Evolutionary conservation across 2,888 invertebrate species (phyloP).

Genomic region (Osedax frankpressi): DNA sequence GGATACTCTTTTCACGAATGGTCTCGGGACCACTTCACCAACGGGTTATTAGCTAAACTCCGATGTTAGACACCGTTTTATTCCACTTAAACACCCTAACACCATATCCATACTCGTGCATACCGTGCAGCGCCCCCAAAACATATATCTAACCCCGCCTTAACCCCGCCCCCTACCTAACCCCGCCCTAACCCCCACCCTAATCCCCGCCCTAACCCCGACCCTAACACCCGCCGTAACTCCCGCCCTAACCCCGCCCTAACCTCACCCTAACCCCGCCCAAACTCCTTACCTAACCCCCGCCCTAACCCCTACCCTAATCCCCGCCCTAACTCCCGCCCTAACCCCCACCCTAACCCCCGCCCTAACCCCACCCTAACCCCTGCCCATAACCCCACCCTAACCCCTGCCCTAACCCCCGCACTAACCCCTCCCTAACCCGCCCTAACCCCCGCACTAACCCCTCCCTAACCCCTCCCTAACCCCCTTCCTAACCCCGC

Average conservation of each 20-base stretch:
- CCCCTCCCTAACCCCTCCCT: not conserved
- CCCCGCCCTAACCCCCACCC: no score
- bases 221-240: no score
- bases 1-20: slow-evolving; percentile 52
- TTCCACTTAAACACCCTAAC: no score
- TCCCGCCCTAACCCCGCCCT: not conserved
- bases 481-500: not conserved
- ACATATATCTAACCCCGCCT: no score
- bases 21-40: slow-evolving; percentile 30
- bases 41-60: no score
- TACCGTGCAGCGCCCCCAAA: no score
- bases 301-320: not conserved
- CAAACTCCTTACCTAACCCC: not conserved
- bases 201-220: no score
- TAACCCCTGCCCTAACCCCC: no score
- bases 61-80: no score
- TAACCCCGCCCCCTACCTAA: not conserved
- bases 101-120: no score
- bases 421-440: not conserved
- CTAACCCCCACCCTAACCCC: not conserved
- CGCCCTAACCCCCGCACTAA: not conserved
- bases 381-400: slow-evolving; percentile 29
- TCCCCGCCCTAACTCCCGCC: not conserved
- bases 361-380: not conserved
- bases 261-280: not conserved